Conservation (phyloP, 1,140 invertebrate genomes). For the Cyclargus thomasi region DNA sequence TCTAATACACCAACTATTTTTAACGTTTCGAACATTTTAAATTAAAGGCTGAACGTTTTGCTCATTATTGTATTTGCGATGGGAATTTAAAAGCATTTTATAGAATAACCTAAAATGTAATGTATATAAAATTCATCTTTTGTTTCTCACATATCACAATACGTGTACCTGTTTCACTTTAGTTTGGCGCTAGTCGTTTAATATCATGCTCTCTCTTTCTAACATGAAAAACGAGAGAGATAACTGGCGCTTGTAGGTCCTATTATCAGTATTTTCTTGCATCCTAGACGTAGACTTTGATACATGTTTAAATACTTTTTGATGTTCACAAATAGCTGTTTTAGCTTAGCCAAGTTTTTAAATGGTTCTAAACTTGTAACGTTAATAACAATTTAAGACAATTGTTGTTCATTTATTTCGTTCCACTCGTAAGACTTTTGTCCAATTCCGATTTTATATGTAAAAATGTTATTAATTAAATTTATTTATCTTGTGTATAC, state of each 20-base stretch:
- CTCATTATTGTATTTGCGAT: slow-evolving; percentile 20
- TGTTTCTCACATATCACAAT: slow-evolving; percentile 29
- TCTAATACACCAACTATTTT: neutral
- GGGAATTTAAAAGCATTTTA: neutral
- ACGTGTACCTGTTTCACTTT: slow-evolving; percentile 26
- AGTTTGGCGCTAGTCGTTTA: neutral
- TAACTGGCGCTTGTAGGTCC: too few relatives aligned
- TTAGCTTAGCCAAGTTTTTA: slow-evolving; percentile 5
- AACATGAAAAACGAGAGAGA: too few relatives aligned
- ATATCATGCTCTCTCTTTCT: neutral
- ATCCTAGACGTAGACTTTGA: slow-evolving; percentile 8
- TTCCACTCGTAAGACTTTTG: neutral
- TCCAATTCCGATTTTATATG: neutral
- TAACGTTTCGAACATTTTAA: slow-evolving; percentile 1
- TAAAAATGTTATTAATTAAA: neutral
- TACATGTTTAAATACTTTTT: slow-evolving; percentile 8
- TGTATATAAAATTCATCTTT: neutral
- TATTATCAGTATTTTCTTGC: neutral
- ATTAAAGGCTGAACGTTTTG: slow-evolving; percentile 28
- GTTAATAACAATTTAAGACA: neutral
- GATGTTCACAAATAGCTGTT: slow-evolving; percentile 11
- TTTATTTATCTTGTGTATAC: too few relatives aligned
- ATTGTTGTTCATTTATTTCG: neutral
- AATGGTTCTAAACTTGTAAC: neutral
- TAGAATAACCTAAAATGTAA: neutral